Conservation (phyloP, 2,888 invertebrate genomes). For the Glyphotaelius pellucidus region DNA sequence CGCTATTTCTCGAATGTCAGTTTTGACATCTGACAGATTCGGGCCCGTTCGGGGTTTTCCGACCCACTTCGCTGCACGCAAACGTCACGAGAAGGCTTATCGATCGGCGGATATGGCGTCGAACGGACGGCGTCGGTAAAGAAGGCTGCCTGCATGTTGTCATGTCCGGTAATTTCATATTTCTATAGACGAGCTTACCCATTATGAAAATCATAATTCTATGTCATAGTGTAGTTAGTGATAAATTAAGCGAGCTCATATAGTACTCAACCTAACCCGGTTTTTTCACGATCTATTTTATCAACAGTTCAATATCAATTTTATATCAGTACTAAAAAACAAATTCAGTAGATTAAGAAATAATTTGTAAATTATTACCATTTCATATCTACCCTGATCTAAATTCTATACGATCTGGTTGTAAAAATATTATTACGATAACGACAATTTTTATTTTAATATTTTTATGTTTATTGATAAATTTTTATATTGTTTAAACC, state of each 20-base stretch:
- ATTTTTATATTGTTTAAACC: too few species aligned
- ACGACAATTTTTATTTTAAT: too few species aligned
- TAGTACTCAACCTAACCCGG: not conserved
- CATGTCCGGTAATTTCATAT: not conserved
- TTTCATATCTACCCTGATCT: not conserved
- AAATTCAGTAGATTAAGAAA: not conserved
- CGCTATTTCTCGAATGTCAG: slow-evolving; percentile 64
- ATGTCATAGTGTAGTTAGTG: not conserved
- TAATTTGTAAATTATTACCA: not conserved
- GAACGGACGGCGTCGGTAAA: slow-evolving; percentile 56
- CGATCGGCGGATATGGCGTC: slow-evolving; percentile 69
- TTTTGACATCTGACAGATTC: slow-evolving; percentile 68
- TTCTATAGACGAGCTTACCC: not conserved
- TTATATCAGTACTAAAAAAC: not conserved
- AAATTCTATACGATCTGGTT: not conserved
- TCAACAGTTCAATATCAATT: not conserved
- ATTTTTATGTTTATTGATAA: too few species aligned
- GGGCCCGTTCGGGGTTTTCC: slow-evolving; percentile 70
- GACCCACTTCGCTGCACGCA: slow-evolving; percentile 71
- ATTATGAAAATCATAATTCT: not conserved
- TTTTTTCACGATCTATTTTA: not conserved
- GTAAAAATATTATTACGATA: not conserved
- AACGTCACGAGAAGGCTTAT: slow-evolving; percentile 73
- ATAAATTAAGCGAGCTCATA: not conserved
- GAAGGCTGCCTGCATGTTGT: slow-evolving; percentile 47